A percentile compares a stretch with the other conserved stretches of the same genome.
Conservation (phyloP, 35 echinoderm and acorn worm species). For the Patiria miniata region DNA sequence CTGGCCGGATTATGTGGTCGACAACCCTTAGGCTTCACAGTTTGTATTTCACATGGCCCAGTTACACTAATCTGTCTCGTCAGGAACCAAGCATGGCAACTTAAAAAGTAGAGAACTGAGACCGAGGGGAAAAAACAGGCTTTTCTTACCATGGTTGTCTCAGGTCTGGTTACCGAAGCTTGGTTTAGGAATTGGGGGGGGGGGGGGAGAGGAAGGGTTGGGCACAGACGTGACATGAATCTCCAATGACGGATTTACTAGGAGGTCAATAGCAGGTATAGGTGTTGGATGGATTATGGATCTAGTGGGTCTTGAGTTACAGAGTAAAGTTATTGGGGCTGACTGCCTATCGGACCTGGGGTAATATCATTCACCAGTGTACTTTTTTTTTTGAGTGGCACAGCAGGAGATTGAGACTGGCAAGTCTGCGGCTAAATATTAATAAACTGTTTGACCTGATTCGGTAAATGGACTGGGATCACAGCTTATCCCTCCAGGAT, state of each 20-base stretch:
- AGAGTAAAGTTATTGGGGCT: conserved; percentile 10
- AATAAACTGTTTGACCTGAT: conserved; percentile 31
- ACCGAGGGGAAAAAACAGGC: neutral
- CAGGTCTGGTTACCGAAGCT: neutral
- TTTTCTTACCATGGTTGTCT: neutral
- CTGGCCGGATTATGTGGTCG: neutral
- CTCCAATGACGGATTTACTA: neutral
- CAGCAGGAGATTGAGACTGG: no score
- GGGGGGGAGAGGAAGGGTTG: neutral
- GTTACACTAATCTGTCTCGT: neutral
- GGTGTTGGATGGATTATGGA: conserved; percentile 9
- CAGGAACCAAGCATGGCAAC: neutral
- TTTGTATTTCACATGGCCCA: neutral
- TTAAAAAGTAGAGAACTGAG: neutral
- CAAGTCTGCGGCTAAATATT: neutral
- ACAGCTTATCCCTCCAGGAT: neutral
- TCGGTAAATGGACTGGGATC: conserved; percentile 21
- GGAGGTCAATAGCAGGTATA: neutral
- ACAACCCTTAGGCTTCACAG: neutral
- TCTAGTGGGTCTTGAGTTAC: neutral
- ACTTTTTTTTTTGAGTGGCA: neutral
- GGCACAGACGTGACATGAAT: conserved; percentile 23
- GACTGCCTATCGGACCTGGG: neutral
- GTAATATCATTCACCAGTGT: conserved; percentile 13
- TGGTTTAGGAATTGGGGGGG: neutral